phyloP scores from a whole-genome alignment of 2,113 vertebrate species.

The Oryzias woworae region DNA sequence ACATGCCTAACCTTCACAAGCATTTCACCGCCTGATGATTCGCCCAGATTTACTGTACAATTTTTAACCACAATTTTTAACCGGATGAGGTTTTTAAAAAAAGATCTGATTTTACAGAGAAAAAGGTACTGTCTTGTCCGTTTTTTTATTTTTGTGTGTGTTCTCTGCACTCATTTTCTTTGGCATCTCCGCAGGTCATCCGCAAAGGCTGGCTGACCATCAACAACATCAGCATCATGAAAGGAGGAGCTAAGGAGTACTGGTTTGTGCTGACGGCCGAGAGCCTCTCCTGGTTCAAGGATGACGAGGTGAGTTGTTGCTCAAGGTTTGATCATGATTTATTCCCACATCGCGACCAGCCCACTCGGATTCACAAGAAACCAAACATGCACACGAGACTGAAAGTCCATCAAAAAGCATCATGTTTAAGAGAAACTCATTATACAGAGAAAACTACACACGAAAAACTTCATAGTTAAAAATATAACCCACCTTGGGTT shows the following conservation, averaged over 20 bases:
- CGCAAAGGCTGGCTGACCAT: conserved; percentile 96
- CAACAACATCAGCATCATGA: conserved; percentile 92
- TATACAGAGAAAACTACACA: too few relatives aligned
- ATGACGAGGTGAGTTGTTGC: conserved; percentile 81
- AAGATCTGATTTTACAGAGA: not conserved
- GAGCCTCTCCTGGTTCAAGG: conserved; percentile 90
- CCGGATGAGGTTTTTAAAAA: not conserved
- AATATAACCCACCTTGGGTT: too few relatives aligned
- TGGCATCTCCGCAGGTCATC: conserved; percentile 81
- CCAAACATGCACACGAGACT: too few relatives aligned
- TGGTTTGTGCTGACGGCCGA: conserved; percentile 90
- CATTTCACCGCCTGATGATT: conserved; percentile 25
- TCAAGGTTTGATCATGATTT: too few relatives aligned
- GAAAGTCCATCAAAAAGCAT: too few relatives aligned
- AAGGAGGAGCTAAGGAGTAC: conserved; percentile 89
- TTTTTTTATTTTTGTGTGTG: not conserved
- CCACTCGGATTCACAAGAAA: too few relatives aligned
- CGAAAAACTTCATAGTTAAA: too few relatives aligned
- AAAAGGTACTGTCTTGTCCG: not conserved
- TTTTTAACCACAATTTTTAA: conserved; percentile 6
- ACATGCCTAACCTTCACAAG: conserved; percentile 27
- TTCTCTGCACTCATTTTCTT: not conserved
- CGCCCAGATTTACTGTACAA: not conserved
- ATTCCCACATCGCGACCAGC: too few relatives aligned
- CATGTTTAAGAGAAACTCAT: too few relatives aligned